Evolutionary conservation across 1,140 invertebrate genomes (phyloP), one percentile per base, ranked within the genome.

Genomic region (Alviniconcha marisindica): DNA sequence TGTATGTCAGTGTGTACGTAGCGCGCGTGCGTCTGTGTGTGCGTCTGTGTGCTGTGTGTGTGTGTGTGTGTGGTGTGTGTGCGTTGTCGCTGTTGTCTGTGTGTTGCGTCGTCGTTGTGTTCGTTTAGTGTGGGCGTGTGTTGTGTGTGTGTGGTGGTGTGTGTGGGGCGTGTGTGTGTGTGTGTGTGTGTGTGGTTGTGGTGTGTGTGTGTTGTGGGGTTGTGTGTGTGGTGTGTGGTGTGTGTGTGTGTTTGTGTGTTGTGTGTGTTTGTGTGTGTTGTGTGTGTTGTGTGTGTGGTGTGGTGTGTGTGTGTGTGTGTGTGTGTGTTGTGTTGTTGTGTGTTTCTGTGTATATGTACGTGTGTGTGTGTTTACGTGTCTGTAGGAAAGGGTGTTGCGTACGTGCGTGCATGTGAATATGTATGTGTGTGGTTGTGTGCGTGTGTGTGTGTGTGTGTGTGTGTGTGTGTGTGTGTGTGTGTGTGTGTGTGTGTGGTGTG

Each of bases 361-460:
- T 71, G 66, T 71, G 66, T 71, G 66, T 71, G 66, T 71, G 66
- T 14, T n/a, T 71, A 33, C 24, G 66, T 44, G 66, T 71, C 0
- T 71, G 66, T n/a, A n/a, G n/a, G n/a, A n/a, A n/a, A n/a, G n/a
- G n/a, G n/a, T n/a, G n/a, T n/a, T 14, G 15, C 24, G 66, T 14
- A 3, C 24, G 66, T 28, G 66, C 24, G 66, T 71, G 66, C 24
- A 3, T 24, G 66, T 71, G 15, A 7, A 3, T 14, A 3, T 38
- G 66, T 71, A 33, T 14, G 66, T 14, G 66, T 4, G 66, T 36
- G 66, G 28, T n/a, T 66, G 60, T 28, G 60, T n/a, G 60, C 36
- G 66, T 36, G 40, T 77, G 74, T 77, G 40, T 77, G 40, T 51
- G 74, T 48, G 74, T 74, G 71, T 74, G 15, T 40, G 38, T 36